Evolutionary conservation across 2,888 invertebrate species (phyloP).

Genomic region (Erpobdella octoculata): DNA sequence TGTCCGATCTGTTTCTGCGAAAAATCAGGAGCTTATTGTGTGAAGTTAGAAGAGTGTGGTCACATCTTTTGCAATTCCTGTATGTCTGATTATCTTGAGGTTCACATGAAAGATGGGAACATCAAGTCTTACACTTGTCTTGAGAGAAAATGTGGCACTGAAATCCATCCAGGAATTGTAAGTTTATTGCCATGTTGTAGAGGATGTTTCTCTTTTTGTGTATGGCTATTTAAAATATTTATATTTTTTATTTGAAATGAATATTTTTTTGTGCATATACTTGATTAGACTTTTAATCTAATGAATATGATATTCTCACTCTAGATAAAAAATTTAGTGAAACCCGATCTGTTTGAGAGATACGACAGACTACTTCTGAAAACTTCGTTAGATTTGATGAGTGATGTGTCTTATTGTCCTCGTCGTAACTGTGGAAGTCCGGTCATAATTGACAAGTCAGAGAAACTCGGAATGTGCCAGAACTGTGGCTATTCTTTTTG

Average conservation of each 20-base stretch:
- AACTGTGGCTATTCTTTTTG: slow-evolving; percentile 60
- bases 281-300: neutral
- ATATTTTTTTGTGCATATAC: too few species aligned
- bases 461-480: slow-evolving; percentile 55
- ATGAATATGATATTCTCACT: neutral
- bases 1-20: slow-evolving; percentile 58
- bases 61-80: slow-evolving; percentile 61
- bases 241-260: too few species aligned
- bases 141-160: slow-evolving; percentile 56
- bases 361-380: slow-evolving; percentile 59
- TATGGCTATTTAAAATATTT: too few species aligned
- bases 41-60: slow-evolving; percentile 57
- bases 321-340: neutral
- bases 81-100: slow-evolving; percentile 56
- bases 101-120: slow-evolving; percentile 58
- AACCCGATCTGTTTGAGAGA: slow-evolving; percentile 51
- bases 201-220: too few species aligned
- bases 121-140: slow-evolving; percentile 54
- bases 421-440: slow-evolving; percentile 57
- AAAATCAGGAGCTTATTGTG: slow-evolving; percentile 54
- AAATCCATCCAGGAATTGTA: slow-evolving; percentile 52
- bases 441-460: slow-evolving; percentile 56
- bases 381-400: slow-evolving; percentile 58
- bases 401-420: slow-evolving; percentile 60
- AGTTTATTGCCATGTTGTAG: neutral